Conservation (phyloP, 2,113 vertebrate species). For the Tenebrosternarchus preto region DNA sequence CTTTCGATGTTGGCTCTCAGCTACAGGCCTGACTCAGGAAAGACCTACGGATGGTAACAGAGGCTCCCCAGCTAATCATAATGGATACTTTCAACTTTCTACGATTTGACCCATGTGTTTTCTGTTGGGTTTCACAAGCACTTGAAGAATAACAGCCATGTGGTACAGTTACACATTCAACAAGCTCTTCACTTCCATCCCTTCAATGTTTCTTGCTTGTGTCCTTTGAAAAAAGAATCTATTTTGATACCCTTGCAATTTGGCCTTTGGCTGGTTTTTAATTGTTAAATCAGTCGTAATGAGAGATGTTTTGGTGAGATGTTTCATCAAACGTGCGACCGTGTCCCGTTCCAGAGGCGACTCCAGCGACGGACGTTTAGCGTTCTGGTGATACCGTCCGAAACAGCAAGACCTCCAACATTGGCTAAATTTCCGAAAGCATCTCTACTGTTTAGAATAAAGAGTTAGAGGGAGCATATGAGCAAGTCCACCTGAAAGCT, state of each 20-base stretch:
- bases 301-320: background rate
- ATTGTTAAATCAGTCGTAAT: background rate
- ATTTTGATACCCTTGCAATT: background rate
- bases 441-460: no score
- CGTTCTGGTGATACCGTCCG: no score
- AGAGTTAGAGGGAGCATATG: no score
- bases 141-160: slow-evolving; percentile 48
- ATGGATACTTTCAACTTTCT: slow-evolving; percentile 5
- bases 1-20: background rate
- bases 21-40: background rate
- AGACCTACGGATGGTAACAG: slow-evolving; percentile 3
- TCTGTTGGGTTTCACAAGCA: slow-evolving; percentile 48
- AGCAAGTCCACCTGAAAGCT: no score
- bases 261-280: background rate
- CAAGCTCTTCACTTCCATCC: slow-evolving; percentile 10
- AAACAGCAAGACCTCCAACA: no score
- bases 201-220: slow-evolving; percentile 19
- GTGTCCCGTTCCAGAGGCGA: no score
- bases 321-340: no score
- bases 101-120: slow-evolving; percentile 50
- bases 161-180: slow-evolving; percentile 28
- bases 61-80: background rate
- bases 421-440: no score
- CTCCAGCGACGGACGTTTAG: no score
- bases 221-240: slow-evolving; percentile 31